Percentiles rank a stretch among this genome's conserved stretches.
Conservation (phyloP, 2,888 invertebrate genomes). For the Heliconius ethilla region DNA sequence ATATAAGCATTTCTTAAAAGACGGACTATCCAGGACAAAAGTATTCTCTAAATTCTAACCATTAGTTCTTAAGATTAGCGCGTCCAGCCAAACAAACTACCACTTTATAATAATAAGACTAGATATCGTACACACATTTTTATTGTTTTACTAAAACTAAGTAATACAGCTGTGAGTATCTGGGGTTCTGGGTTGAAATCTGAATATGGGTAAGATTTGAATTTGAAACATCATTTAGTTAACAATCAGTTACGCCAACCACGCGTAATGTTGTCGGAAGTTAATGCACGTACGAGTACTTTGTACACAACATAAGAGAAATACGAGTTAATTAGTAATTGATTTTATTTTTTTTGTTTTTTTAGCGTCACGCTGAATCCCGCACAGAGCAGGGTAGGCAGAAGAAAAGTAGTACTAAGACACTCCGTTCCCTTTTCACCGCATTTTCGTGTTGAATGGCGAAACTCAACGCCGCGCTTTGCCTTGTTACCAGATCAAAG, state of each 20-base stretch:
- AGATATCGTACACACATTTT: no score
- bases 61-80: no score
- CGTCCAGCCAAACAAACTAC: no score
- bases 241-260: neutral
- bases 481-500: no score
- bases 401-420: neutral
- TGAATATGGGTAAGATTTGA: neutral
- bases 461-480: no score
- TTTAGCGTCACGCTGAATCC: neutral
- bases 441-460: neutral
- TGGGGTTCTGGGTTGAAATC: conserved; percentile 1
- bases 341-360: neutral
- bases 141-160: neutral
- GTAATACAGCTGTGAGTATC: neutral
- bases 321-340: neutral
- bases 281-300: conserved; percentile 8
- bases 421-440: neutral
- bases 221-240: neutral
- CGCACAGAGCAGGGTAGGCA: neutral
- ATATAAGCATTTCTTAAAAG: no score
- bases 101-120: no score
- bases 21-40: no score
- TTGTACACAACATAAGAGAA: neutral
- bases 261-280: neutral
- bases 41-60: no score